Evolutionary conservation across 2,888 invertebrate species (phyloP).

Genomic region (Drosophila recens): DNA sequence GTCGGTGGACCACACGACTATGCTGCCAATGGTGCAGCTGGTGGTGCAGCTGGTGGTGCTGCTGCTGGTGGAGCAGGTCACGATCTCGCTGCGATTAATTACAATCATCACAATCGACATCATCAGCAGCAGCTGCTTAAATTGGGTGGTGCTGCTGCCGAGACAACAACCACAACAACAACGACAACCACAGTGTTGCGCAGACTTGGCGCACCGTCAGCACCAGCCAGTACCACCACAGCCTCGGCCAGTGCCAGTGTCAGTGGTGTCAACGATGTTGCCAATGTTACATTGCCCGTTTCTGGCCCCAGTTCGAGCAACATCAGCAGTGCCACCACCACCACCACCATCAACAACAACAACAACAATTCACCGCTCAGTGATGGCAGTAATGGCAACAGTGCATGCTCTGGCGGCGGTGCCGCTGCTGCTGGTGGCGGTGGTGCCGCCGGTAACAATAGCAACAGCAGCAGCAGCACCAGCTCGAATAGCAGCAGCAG

Average conservation of each 20-base stretch:
- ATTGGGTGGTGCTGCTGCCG: slow-evolving; percentile 54
- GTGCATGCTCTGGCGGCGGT: slow-evolving; percentile 20
- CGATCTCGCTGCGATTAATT: slow-evolving; percentile 70
- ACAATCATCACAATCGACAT: slow-evolving; percentile 74
- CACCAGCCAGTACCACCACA: slow-evolving; percentile 65
- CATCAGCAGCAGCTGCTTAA: slow-evolving; percentile 72
- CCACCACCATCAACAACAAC: slow-evolving; percentile 59
- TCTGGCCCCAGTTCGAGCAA: slow-evolving; percentile 43
- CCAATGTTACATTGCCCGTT: slow-evolving; percentile 46
- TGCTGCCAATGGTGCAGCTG: slow-evolving; percentile 58
- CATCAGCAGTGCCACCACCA: slow-evolving; percentile 53
- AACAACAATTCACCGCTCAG: slow-evolving; percentile 69
- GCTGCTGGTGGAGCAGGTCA: slow-evolving; percentile 35
- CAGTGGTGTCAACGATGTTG: slow-evolving; percentile 27
- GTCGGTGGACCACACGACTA: slow-evolving; percentile 97
- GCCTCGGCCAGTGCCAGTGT: slow-evolving; percentile 16
- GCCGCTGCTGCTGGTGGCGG: neutral
- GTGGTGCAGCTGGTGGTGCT: slow-evolving; percentile 10
- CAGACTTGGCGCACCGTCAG: slow-evolving; percentile 51
- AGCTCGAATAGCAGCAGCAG: slow-evolving; percentile 49
- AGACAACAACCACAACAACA: slow-evolving; percentile 71
- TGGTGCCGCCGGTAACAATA: neutral
- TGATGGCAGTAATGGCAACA: slow-evolving; percentile 72
- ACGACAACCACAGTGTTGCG: slow-evolving; percentile 70
- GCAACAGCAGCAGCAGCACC: slow-evolving; percentile 40